Conservation (phyloP, 2,888 invertebrate genomes). For the Cyrtodaria siliqua region DNA sequence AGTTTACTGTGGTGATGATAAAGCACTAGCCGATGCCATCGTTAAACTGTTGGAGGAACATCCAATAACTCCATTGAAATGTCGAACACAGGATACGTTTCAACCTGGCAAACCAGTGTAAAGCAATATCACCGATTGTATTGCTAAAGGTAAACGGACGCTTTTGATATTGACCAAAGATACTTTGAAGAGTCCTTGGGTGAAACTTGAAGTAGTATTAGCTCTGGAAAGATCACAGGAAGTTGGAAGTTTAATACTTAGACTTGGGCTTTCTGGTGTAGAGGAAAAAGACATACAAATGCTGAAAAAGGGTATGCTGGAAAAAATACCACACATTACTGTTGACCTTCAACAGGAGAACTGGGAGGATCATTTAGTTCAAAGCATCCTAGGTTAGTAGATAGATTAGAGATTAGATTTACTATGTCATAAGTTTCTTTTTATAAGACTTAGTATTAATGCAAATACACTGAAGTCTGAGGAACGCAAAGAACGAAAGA, state of each 20-base stretch:
- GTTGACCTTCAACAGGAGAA: neutral
- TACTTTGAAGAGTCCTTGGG: conserved; percentile 41
- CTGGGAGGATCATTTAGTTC: conserved; percentile 4
- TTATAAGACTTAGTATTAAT: no score
- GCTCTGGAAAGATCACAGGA: conserved; percentile 44
- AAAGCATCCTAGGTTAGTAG: conserved; percentile 13
- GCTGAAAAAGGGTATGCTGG: conserved; percentile 20
- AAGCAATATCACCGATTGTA: conserved; percentile 5
- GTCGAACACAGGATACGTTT: conserved; percentile 3
- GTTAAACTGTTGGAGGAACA: neutral
- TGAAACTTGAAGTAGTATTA: conserved; percentile 40
- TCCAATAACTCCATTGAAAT: neutral
- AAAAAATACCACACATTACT: conserved; percentile 4
- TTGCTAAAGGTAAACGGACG: conserved; percentile 8
- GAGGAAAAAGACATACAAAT: conserved; percentile 4
- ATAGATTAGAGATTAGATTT: no score
- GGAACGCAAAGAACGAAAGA: no score
- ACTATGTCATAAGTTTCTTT: no score
- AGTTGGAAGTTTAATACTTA: conserved; percentile 26
- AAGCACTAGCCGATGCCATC: neutral
- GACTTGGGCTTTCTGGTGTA: conserved; percentile 18
- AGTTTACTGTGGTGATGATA: neutral
- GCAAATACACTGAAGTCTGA: no score
- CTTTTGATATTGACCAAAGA: conserved; percentile 37
- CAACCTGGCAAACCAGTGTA: neutral